Evolutionary conservation across 1,140 invertebrate species (phyloP).

Genomic region (Trichonephila clavipes): DNA sequence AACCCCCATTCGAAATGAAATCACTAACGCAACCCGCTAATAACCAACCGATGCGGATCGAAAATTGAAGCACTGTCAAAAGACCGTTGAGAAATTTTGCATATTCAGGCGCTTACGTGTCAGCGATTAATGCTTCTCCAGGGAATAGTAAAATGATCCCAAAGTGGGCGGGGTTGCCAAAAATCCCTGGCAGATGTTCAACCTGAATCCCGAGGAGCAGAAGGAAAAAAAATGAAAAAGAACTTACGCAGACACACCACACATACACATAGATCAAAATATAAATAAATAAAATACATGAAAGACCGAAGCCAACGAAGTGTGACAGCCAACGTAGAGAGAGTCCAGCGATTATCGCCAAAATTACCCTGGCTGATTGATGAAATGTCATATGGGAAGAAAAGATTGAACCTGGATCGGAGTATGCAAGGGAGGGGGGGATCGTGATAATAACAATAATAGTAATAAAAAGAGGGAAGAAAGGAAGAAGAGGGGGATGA

Average conservation of each 20-base stretch:
- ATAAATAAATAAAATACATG: slow-evolving; percentile 74
- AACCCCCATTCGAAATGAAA: neutral
- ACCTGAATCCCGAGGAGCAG: slow-evolving; percentile 48
- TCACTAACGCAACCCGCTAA: neutral
- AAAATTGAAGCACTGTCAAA: neutral
- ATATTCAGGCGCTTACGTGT: neutral
- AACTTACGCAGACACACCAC: slow-evolving; percentile 10
- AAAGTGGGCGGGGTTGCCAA: slow-evolving; percentile 65
- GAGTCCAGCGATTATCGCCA: slow-evolving; percentile 72
- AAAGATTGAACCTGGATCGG: slow-evolving; percentile 70
- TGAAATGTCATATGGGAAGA: slow-evolving; percentile 74
- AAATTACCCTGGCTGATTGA: slow-evolving; percentile 76
- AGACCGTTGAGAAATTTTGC: slow-evolving; percentile 23
- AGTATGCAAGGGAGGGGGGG: neutral
- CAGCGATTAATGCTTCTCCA: slow-evolving; percentile 30
- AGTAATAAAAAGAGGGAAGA: slow-evolving; percentile 69
- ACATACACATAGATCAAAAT: slow-evolving; percentile 75
- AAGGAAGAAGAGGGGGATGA: slow-evolving; percentile 35
- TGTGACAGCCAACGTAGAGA: slow-evolving; percentile 64
- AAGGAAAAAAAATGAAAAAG: slow-evolving; percentile 11
- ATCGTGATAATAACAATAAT: slow-evolving; percentile 63
- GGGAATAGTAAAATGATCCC: slow-evolving; percentile 71
- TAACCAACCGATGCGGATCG: neutral
- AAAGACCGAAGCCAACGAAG: slow-evolving; percentile 62
- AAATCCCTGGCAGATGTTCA: slow-evolving; percentile 75